phyloP scores from a whole-genome alignment of 1,140 invertebrate genomes.

The Tetranychus urticae region DNA sequence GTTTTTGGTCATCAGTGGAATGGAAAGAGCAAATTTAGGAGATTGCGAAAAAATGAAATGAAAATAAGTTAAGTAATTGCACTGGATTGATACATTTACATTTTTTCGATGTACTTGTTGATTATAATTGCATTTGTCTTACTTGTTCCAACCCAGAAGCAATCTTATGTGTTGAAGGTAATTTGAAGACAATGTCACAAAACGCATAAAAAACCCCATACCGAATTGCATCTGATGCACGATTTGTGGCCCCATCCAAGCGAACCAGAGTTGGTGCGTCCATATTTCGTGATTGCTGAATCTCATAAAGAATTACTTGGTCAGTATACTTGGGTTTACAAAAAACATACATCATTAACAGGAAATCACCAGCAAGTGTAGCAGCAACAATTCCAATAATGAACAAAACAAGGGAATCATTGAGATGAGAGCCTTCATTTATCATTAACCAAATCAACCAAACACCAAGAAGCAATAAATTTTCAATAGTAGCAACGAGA shows the following conservation, averaged over 20 bases:
- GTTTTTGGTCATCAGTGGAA: too few relatives aligned
- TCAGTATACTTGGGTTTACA: conserved; percentile 16
- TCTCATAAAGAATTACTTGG: conserved; percentile 13
- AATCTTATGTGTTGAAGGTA: conserved; percentile 10
- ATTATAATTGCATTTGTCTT: neutral
- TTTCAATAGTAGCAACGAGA: conserved; percentile 11
- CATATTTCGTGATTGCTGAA: conserved; percentile 4
- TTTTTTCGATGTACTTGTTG: too few relatives aligned
- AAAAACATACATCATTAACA: conserved; percentile 12
- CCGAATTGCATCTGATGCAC: conserved; percentile 8
- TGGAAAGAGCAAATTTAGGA: too few relatives aligned
- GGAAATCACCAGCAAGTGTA: conserved; percentile 9
- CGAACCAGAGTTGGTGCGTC: neutral
- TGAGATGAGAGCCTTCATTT: neutral
- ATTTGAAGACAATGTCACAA: conserved; percentile 15
- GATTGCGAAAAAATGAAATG: too few relatives aligned
- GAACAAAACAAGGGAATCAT: neutral
- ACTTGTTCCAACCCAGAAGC: neutral
- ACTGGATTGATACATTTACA: too few relatives aligned
- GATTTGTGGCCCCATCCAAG: neutral
- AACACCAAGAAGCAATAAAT: conserved; percentile 7
- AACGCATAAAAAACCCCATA: conserved; percentile 17
- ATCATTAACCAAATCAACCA: conserved; percentile 8
- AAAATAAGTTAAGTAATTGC: too few relatives aligned
- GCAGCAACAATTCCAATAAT: conserved; percentile 1